Conservation (phyloP, 2,113 vertebrate species). For the Sebastes fasciatus region DNA sequence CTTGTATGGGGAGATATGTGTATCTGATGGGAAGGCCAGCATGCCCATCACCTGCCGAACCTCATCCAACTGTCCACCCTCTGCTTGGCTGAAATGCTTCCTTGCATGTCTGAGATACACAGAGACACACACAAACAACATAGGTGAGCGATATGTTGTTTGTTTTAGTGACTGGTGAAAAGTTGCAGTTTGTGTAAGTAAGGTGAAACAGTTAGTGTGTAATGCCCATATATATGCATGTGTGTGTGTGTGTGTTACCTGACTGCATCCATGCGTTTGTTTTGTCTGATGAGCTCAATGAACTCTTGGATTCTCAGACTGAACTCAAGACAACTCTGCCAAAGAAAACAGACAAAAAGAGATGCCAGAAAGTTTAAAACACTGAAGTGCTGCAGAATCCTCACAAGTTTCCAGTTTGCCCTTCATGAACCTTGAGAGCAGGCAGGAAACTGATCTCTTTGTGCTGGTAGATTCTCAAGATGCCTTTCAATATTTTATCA, state of each 20-base stretch:
- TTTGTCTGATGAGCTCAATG: constrained; percentile 98
- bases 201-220: not conserved
- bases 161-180: not conserved
- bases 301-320: constrained; percentile 99
- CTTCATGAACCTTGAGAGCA: not conserved
- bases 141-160: not conserved
- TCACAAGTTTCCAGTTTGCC: not conserved
- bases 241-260: constrained; percentile 80
- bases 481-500: not conserved
- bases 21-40: constrained; percentile 98
- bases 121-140: constrained; percentile 15
- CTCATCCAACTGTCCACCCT: constrained; percentile 97
- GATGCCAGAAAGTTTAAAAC: not conserved
- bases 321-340: constrained; percentile 98
- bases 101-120: constrained; percentile 91
- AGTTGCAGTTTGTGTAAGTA: not conserved
- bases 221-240: not conserved
- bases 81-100: constrained; percentile 99
- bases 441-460: constrained; percentile 4
- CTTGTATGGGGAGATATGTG: constrained; percentile 99
- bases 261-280: constrained; percentile 99
- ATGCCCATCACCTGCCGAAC: constrained; percentile 99
- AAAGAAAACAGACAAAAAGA: constrained; percentile 35
- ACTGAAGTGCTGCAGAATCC: not conserved
- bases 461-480: not conserved